Evolutionary conservation across 2,888 invertebrate species (phyloP).

Genomic region (Acanthosepion lycidas): DNA sequence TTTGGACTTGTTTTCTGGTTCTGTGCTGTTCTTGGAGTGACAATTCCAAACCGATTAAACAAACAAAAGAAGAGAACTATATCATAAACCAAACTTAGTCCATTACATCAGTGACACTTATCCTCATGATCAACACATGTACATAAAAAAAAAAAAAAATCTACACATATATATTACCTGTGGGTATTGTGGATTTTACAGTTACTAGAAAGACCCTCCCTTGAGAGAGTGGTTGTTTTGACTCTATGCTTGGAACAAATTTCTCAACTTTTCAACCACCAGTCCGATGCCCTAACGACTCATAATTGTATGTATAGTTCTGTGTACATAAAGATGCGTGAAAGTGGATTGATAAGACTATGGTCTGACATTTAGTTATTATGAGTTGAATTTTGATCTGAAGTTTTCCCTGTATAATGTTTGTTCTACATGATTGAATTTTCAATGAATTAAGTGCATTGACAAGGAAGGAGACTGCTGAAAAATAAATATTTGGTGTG

Average conservation of each 20-base stretch:
- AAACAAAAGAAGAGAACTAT: constrained; percentile 60
- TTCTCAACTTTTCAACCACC: neutral
- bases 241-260: constrained; percentile 40
- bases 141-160: neutral
- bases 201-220: neutral
- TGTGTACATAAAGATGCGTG: constrained; percentile 11
- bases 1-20: constrained; percentile 62
- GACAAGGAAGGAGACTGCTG: no score
- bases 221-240: neutral
- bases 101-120: neutral
- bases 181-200: neutral
- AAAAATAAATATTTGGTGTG: no score
- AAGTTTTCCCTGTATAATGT: no score
- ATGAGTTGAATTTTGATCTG: neutral
- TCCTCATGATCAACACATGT: neutral
- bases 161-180: neutral
- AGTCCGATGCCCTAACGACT: neutral
- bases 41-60: constrained; percentile 61
- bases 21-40: constrained; percentile 58
- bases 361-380: neutral
- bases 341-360: neutral
- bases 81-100: neutral
- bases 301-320: neutral
- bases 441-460: no score
- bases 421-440: no score